Conservation (phyloP, 2,888 invertebrate species). For the Eurytoma californica region DNA sequence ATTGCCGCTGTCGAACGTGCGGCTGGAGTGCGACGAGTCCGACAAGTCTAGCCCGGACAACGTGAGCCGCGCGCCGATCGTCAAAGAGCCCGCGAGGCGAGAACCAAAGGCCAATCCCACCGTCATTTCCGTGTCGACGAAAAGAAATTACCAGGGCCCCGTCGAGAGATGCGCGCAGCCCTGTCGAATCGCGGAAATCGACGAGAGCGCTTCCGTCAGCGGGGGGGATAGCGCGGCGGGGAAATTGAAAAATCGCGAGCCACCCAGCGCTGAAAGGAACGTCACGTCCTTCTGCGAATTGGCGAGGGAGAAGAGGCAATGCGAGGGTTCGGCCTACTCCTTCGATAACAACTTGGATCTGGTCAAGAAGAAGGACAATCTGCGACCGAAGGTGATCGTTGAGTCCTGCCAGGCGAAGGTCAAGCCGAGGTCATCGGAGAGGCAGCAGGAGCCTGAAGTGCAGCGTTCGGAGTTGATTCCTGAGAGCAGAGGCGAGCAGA, state of each 20-base stretch:
- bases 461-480: not conserved
- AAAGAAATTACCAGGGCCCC: conserved; percentile 57
- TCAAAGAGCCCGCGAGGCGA: conserved; percentile 29
- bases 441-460: not conserved
- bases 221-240: conserved; percentile 11
- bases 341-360: conserved; percentile 20
- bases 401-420: conserved; percentile 23
- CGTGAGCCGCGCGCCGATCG: not conserved
- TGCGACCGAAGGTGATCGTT: not conserved
- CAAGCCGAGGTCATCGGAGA: conserved; percentile 3
- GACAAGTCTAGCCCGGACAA: conserved; percentile 34
- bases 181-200: conserved; percentile 41
- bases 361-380: conserved; percentile 28
- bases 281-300: conserved; percentile 46
- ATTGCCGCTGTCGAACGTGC: conserved; percentile 71
- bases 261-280: conserved; percentile 9
- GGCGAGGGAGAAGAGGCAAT: conserved; percentile 36
- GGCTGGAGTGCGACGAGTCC: conserved; percentile 68
- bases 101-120: conserved; percentile 43
- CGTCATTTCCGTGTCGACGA: conserved; percentile 52
- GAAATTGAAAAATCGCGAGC: conserved; percentile 17
- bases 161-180: conserved; percentile 64
- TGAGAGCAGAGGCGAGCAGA: conserved; percentile 18
- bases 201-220: conserved; percentile 3
- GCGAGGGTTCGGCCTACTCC: not conserved